These are phyloP conservation scores for Rhyacichthys aspro DNA, from an alignment of 2,797 vertebrate species.

Conservation along the genomic window DNA sequence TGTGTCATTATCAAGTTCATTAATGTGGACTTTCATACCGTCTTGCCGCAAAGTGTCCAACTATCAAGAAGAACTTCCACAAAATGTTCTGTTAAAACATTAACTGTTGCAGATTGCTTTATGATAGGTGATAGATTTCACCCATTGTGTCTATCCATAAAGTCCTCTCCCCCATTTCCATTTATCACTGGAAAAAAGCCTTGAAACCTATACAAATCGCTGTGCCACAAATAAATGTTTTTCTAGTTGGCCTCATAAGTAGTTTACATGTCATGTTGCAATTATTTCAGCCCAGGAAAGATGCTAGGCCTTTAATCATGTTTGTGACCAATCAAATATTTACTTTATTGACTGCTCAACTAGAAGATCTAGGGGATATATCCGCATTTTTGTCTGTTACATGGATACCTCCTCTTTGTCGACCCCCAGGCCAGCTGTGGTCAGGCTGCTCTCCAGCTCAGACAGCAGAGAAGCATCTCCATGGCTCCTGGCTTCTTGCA, in stretches of 20 bases:
- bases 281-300: too few species aligned
- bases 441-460: constrained; percentile 77
- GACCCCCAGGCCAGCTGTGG: constrained; percentile 49
- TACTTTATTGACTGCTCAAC: too few species aligned
- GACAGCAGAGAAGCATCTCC: constrained; percentile 76
- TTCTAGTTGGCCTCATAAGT: too few species aligned
- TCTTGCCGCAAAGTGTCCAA: constrained; percentile 1
- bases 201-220: too few species aligned
- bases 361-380: too few species aligned
- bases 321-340: not conserved
- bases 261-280: too few species aligned
- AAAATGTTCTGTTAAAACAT: constrained; percentile 30
- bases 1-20: constrained; percentile 5
- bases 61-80: constrained; percentile 13
- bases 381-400: not conserved
- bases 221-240: too few species aligned
- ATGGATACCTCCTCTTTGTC: constrained; percentile 74
- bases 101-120: not conserved
- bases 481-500: constrained; percentile 65
- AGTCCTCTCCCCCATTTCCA: too few species aligned
- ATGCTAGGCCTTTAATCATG: too few species aligned
- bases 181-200: too few species aligned
- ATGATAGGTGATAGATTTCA: not conserved
- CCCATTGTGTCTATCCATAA: too few species aligned
- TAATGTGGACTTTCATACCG: constrained; percentile 20